phyloP scores from a whole-genome alignment of 2,797 vertebrate genomes.

The Cetoscarus ocellatus region DNA sequence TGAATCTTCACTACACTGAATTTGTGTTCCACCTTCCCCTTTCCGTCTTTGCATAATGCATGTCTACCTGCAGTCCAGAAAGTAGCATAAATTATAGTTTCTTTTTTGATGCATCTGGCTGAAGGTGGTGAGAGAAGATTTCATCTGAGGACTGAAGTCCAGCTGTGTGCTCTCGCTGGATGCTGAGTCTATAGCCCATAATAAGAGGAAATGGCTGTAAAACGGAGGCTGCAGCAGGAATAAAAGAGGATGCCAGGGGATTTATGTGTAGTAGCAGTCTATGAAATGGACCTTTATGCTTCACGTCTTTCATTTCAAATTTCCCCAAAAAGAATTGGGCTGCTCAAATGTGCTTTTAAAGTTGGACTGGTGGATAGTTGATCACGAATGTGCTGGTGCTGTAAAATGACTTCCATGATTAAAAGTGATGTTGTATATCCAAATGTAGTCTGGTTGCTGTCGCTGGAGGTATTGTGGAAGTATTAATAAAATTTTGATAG shows the following conservation, averaged over 20 bases:
- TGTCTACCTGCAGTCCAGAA: constrained; percentile 14
- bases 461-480: constrained; percentile 1
- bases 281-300: constrained; percentile 56
- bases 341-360: constrained; percentile 20
- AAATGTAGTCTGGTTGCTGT: constrained; percentile 4
- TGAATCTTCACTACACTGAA: too few species aligned
- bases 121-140: constrained; percentile 38
- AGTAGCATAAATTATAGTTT: constrained; percentile 6
- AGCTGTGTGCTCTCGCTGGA: constrained; percentile 59
- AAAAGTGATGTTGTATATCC: constrained; percentile 7
- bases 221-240: constrained; percentile 13
- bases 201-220: constrained; percentile 56
- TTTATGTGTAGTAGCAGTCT: constrained; percentile 56
- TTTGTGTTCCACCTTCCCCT: too few species aligned
- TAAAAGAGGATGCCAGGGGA: constrained; percentile 49
- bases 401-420: constrained; percentile 20
- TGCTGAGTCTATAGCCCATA: constrained; percentile 47
- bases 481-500: too few species aligned
- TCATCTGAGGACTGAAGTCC: constrained; percentile 56
- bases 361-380: constrained; percentile 12
- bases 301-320: constrained; percentile 56
- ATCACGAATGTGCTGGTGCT: constrained; percentile 3
- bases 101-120: constrained; percentile 17
- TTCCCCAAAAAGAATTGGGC: constrained; percentile 30
- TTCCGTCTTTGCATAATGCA: constrained; percentile 6